Base-by-base conservation (phyloP, 2,888 invertebrate species). In the Machimus rusticus region DNA sequence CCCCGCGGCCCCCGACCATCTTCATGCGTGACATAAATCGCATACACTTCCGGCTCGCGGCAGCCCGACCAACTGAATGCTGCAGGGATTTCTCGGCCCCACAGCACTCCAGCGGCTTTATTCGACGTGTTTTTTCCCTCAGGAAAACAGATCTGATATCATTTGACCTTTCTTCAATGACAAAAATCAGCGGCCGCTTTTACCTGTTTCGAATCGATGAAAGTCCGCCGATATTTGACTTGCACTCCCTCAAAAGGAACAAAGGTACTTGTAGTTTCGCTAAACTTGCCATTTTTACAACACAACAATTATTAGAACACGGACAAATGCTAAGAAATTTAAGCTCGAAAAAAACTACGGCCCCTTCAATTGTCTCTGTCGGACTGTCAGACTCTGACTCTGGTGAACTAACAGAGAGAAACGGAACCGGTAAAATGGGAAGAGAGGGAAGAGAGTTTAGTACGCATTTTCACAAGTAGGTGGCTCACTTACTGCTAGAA, bases 91-190 rank as follows among this genome's bases (percentile, higher is more conserved):
- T 28, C 12, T 66, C 66, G 23, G 19, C 23, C 66, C 23, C 12
- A 3, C 2, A 66, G 23, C 66, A 66, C 28, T 57, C 12, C 66
- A 66, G 2, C 19, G 28, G 12, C 2, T 39, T 23, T 12, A 23
- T n/a, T n/a, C 19, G 2, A 66, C 28, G 28, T 66, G 12, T 66
- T 66, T 34, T 57, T 57, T 12, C 28, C 66, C 23, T 1, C 19
- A 9, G 9, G 51, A 19, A 51, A 51, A 66, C 23, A 19, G 51
- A 66, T 66, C 66, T 37, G 74, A 74, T 84, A 84, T 19, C 55
- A 84, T 84, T 66, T 57, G 84, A 86, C 81, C 81, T 55, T 55
- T 66, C 19, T 66, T 55, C 81, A 81, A 81, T 81, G 81, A 81
- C 55, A 81, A 78, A 78, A n/a, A 37, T 37, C 66, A 55, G 6